Conservation (phyloP, 1,140 invertebrate species). For the Bombus sibiricus region DNA sequence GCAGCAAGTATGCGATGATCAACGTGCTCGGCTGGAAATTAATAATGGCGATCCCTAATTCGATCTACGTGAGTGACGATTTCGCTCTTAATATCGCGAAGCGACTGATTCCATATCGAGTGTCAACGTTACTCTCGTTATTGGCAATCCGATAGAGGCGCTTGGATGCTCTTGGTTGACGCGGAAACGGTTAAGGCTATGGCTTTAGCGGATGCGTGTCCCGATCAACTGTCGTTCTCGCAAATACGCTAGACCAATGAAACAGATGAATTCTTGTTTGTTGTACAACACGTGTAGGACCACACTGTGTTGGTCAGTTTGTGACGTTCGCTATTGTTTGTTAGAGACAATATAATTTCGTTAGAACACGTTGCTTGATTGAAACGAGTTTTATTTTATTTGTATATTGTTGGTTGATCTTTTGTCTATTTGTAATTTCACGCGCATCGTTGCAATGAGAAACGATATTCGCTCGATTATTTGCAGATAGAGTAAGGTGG, state of each 20-base stretch:
- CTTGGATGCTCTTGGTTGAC: neutral
- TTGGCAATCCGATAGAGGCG: neutral
- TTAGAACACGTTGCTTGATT: neutral
- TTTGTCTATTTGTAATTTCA: neutral
- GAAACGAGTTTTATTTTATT: neutral
- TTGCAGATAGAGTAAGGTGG: neutral
- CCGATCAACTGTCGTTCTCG: neutral
- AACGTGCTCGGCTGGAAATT: constrained; percentile 20
- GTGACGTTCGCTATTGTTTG: neutral
- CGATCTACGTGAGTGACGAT: constrained; percentile 18
- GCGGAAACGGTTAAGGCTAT: too few species aligned
- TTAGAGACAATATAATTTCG: neutral
- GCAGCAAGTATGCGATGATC: constrained; percentile 2
- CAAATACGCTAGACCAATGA: neutral
- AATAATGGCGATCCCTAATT: constrained; percentile 26
- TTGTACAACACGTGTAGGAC: neutral
- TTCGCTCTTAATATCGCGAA: constrained; percentile 31
- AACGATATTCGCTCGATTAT: neutral
- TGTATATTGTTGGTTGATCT: neutral
- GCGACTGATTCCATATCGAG: neutral
- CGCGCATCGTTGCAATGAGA: too few species aligned
- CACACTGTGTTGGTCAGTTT: neutral
- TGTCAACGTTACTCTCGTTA: constrained; percentile 21
- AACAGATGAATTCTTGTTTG: neutral
- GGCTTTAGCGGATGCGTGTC: neutral